Conservation (phyloP, 2,113 vertebrate genomes). For the Hemiprocne comata region DNA sequence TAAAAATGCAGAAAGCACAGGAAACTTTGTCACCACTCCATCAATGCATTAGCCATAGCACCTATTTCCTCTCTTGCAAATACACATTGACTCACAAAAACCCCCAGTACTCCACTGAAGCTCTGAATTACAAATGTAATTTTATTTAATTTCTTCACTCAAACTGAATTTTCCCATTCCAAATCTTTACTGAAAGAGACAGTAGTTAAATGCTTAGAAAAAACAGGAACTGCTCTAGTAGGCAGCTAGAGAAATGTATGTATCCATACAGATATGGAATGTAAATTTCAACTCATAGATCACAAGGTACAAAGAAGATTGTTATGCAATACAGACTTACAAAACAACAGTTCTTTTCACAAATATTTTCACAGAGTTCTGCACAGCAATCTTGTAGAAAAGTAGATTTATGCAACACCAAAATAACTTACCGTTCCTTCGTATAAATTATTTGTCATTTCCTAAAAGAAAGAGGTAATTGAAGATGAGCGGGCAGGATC, state of each 20-base stretch:
- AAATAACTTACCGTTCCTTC: slow-evolving; percentile 76
- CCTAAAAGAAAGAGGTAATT: slow-evolving; percentile 56
- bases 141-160: slow-evolving; percentile 85
- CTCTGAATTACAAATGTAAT: slow-evolving; percentile 81
- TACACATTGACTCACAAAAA: neutral
- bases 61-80: neutral
- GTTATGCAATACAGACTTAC: slow-evolving; percentile 78
- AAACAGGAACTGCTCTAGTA: slow-evolving; percentile 7
- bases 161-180: slow-evolving; percentile 77
- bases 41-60: no score
- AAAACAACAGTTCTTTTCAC: slow-evolving; percentile 75
- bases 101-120: neutral
- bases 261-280: slow-evolving; percentile 61
- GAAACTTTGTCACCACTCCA: neutral
- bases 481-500: slow-evolving; percentile 25
- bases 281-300: slow-evolving; percentile 62
- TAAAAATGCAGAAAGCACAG: neutral
- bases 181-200: slow-evolving; percentile 77
- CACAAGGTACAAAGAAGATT: slow-evolving; percentile 80
- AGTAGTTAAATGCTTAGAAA: slow-evolving; percentile 56
- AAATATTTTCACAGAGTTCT: slow-evolving; percentile 79
- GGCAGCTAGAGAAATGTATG: slow-evolving; percentile 46
- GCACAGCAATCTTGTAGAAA: slow-evolving; percentile 81
- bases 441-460: slow-evolving; percentile 73
- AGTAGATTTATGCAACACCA: slow-evolving; percentile 79